Evolutionary conservation across 2,797 vertebrate genomes (phyloP).

Genomic region (Schizothorax lantsangensis): DNA sequence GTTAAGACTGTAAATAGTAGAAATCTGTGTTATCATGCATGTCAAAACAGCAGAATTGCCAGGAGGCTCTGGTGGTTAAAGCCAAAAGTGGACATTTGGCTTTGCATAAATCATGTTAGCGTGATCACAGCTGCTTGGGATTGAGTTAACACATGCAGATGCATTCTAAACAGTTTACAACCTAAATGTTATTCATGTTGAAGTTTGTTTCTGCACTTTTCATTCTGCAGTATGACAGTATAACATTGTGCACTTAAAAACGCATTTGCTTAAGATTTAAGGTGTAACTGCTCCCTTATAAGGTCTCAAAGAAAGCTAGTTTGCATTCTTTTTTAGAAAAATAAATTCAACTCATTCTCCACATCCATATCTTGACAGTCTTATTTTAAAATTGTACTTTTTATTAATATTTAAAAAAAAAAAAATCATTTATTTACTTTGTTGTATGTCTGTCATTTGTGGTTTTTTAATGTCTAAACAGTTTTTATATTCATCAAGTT

Average conservation of each 20-base stretch:
- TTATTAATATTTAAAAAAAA: too few species aligned
- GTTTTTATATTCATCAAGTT: not conserved
- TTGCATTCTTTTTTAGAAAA: not conserved
- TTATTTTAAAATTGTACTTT: not conserved
- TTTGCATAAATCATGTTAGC: conserved; percentile 48
- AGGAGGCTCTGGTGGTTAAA: conserved; percentile 55
- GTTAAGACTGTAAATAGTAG: conserved; percentile 55
- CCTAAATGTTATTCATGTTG: not conserved
- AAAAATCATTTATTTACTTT: too few species aligned
- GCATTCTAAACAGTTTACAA: not conserved
- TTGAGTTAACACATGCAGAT: not conserved
- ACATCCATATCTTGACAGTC: not conserved
- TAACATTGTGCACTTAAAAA: not conserved
- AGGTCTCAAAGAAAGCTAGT: not conserved
- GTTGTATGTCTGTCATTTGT: too few species aligned
- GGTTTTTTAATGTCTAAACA: too few species aligned
- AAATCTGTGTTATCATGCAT: conserved; percentile 58
- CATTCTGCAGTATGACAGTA: not conserved
- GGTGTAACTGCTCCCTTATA: not conserved
- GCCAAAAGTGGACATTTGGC: conserved; percentile 60
- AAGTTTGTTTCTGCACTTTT: not conserved
- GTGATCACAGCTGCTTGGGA: conserved; percentile 5
- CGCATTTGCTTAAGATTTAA: not conserved
- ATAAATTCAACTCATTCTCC: not conserved
- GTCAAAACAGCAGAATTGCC: conserved; percentile 45